Evolutionary conservation across 2,797 vertebrate genomes (phyloP).

Genomic region (Danionella dracula): DNA sequence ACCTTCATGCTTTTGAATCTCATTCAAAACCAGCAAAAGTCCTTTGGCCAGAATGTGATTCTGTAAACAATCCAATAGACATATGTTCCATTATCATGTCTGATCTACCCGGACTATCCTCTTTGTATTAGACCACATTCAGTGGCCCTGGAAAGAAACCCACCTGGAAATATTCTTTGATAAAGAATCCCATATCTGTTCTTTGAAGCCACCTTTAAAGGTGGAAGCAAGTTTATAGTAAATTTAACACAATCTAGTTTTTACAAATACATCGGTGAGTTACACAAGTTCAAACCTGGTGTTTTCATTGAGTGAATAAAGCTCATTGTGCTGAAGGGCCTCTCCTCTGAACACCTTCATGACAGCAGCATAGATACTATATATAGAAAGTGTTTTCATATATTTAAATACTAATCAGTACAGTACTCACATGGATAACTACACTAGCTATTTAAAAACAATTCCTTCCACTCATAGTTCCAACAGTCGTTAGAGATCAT

Average conservation of each 20-base stretch:
- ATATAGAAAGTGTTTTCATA: background rate
- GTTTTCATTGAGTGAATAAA: conserved; percentile 74
- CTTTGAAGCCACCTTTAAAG: conserved; percentile 72
- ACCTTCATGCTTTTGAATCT: conserved; percentile 78
- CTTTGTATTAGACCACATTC: too few species aligned
- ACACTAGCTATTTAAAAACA: too few species aligned
- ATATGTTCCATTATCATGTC: too few species aligned
- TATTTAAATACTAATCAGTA: background rate
- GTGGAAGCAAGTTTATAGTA: background rate
- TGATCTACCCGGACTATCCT: too few species aligned
- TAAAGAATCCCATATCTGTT: conserved; percentile 79
- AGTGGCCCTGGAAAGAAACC: background rate
- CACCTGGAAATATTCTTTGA: conserved; percentile 80
- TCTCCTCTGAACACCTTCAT: conserved; percentile 80
- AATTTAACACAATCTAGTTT: too few species aligned
- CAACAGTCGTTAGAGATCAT: too few species aligned
- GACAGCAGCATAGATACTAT: conserved; percentile 75
- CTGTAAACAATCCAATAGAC: conserved; percentile 56
- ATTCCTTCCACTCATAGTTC: too few species aligned
- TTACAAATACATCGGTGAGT: background rate
- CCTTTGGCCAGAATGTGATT: conserved; percentile 81
- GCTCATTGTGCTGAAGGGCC: conserved; percentile 73
- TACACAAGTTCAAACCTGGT: conserved; percentile 75
- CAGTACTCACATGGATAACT: too few species aligned
- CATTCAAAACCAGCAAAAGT: conserved; percentile 74